Conservation (phyloP, 2,888 invertebrate genomes). For the Leucoma salicis region DNA sequence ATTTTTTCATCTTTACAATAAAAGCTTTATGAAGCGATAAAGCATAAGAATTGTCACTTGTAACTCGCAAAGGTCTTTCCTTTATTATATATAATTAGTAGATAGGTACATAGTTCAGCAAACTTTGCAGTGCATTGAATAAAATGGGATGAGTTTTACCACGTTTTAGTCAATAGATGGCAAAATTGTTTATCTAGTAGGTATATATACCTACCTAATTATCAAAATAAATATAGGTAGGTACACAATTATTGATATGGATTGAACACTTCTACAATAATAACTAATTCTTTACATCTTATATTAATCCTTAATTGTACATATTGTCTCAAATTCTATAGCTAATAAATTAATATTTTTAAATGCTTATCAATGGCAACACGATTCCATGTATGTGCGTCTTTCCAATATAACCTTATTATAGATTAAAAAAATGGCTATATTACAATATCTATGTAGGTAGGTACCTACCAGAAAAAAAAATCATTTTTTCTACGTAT, state of each 20-base stretch:
- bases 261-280: conserved; percentile 37
- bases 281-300: conserved; percentile 32
- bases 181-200: not conserved
- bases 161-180: not conserved
- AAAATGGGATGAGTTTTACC: not conserved
- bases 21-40: too few species aligned
- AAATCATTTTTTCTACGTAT: too few species aligned
- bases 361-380: conserved; percentile 29
- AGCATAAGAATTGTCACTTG: too few species aligned
- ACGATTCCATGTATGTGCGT: not conserved
- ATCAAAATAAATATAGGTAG: conserved; percentile 7
- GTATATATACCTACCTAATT: conserved; percentile 14
- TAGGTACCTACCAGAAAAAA: too few species aligned
- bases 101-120: not conserved
- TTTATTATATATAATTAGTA: too few species aligned
- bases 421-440: too few species aligned
- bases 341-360: conserved; percentile 34
- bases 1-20: too few species aligned
- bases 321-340: conserved; percentile 71
- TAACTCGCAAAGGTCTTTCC: too few species aligned
- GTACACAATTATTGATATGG: conserved; percentile 33
- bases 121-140: not conserved
- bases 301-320: conserved; percentile 44
- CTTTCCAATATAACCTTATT: conserved; percentile 11
- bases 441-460: too few species aligned